A percentile compares a stretch with the other conserved stretches of the same genome.
Conservation (phyloP, 2,888 invertebrate genomes). For the Stomorhina lunata region DNA sequence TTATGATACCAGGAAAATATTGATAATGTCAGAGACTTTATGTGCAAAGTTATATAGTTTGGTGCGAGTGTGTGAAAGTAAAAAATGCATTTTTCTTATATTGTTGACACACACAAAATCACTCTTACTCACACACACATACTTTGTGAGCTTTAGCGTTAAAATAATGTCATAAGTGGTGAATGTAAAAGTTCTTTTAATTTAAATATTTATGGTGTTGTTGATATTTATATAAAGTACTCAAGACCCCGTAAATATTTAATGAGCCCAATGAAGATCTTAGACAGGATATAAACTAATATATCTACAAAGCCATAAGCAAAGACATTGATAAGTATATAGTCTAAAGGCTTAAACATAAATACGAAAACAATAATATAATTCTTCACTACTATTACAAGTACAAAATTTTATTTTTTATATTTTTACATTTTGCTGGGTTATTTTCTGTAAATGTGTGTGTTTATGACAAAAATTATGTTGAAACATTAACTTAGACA, state of each 20-base stretch:
- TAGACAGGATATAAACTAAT: too few relatives aligned
- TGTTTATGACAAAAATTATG: slow-evolving; percentile 44
- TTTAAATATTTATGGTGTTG: slow-evolving; percentile 74
- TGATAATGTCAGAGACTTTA: slow-evolving; percentile 36
- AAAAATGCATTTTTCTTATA: not conserved
- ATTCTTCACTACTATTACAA: too few relatives aligned
- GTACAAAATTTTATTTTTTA: not conserved
- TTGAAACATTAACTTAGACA: slow-evolving; percentile 52
- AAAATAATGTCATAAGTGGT: slow-evolving; percentile 70
- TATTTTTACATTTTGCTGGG: slow-evolving; percentile 8
- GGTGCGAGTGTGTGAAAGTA: not conserved
- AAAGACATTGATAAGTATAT: too few relatives aligned
- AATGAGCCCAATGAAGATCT: too few relatives aligned
- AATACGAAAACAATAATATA: too few relatives aligned
- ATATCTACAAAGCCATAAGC: too few relatives aligned
- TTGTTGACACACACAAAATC: not conserved
- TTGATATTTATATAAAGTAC: slow-evolving; percentile 7
- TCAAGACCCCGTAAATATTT: too few relatives aligned
- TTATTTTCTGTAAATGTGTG: not conserved
- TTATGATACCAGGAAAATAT: slow-evolving; percentile 71
- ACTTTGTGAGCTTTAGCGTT: slow-evolving; percentile 19
- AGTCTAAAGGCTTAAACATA: too few relatives aligned
- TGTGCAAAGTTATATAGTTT: not conserved
- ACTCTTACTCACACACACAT: slow-evolving; percentile 11
- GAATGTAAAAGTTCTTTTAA: slow-evolving; percentile 76